Conservation (phyloP, 2,888 invertebrate species). For the Bellardia pandia region DNA sequence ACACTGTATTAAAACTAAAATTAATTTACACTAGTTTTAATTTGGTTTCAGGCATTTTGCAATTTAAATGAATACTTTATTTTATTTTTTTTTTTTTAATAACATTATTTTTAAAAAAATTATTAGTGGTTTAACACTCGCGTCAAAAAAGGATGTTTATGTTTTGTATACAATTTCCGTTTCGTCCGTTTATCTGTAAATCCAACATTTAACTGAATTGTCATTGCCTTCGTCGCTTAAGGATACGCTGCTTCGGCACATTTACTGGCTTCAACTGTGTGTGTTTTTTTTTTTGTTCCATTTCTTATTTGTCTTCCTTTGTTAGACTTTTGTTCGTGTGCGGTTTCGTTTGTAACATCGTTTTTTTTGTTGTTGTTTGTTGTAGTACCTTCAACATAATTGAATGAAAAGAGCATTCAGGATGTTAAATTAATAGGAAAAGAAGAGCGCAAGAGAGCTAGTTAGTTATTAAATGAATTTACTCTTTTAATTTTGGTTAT, state of each 20-base stretch:
- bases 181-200: constrained; percentile 80
- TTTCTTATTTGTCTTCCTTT: constrained; percentile 50
- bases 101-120: constrained; percentile 6
- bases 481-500: neutral
- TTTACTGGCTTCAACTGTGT: constrained; percentile 51
- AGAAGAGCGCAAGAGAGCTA: neutral
- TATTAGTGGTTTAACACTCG: constrained; percentile 52
- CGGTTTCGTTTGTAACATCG: constrained; percentile 55
- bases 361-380: neutral
- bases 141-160: constrained; percentile 2
- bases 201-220: constrained; percentile 82
- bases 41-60: neutral
- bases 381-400: constrained; percentile 34
- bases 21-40: neutral
- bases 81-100: neutral
- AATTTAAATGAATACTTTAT: neutral
- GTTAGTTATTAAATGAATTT: neutral
- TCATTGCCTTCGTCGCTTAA: constrained; percentile 78
- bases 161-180: constrained; percentile 71
- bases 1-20: neutral
- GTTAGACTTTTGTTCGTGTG: constrained; percentile 35
- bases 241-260: constrained; percentile 77
- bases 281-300: constrained; percentile 6
- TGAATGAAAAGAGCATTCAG: constrained; percentile 28
- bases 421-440: neutral